Evolutionary conservation across 2,113 vertebrate genomes (phyloP).

Genomic region (Pavo muticus): DNA sequence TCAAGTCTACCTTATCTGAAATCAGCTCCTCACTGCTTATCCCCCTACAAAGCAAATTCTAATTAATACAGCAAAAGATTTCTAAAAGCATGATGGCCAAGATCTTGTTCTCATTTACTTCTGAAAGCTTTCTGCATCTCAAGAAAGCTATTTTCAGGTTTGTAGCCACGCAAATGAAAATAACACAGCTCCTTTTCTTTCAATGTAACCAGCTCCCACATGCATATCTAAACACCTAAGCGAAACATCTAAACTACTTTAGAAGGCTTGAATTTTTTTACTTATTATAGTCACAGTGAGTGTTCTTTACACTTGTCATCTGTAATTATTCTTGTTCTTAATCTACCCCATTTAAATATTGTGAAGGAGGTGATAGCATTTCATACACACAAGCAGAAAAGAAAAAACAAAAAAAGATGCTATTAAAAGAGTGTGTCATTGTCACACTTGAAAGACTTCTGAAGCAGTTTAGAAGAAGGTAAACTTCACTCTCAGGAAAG

Average conservation of each 20-base stretch:
- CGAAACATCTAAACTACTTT: background rate
- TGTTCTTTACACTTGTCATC: conserved; percentile 48
- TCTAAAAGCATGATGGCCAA: background rate
- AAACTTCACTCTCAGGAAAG: background rate
- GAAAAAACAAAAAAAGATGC: background rate
- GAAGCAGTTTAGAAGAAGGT: conserved; percentile 17
- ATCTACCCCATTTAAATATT: conserved; percentile 34
- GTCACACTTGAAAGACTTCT: conserved; percentile 21
- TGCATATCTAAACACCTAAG: background rate
- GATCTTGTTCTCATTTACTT: background rate
- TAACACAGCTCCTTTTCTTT: conserved; percentile 9
- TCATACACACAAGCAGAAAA: conserved; percentile 25
- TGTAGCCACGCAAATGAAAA: conserved; percentile 15
- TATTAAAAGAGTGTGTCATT: conserved; percentile 45
- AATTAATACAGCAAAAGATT: background rate
- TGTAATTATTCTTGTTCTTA: conserved; percentile 45
- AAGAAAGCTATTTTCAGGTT: conserved; percentile 15
- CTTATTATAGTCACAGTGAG: conserved; percentile 2
- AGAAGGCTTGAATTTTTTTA: conserved; percentile 26
- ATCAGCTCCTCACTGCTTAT: background rate
- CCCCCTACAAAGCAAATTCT: background rate
- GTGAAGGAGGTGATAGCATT: conserved; percentile 44
- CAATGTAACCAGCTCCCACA: background rate
- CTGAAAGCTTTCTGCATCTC: background rate
- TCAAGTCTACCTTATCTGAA: background rate